Conservation (phyloP, 2,797 vertebrate species). For the Falco peregrinus region DNA sequence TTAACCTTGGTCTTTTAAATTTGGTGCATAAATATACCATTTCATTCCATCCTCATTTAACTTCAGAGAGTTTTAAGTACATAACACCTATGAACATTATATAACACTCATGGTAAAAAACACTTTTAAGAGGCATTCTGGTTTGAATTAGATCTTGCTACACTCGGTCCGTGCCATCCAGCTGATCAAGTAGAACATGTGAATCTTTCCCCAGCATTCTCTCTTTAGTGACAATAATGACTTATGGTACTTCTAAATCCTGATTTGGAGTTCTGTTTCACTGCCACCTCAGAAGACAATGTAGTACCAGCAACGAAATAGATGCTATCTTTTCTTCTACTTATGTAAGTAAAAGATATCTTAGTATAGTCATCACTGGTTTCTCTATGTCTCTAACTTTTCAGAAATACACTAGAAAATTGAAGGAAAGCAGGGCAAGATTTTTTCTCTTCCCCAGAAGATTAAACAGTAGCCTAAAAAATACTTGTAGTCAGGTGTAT, state of each 20-base stretch:
- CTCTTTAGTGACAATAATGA: neutral
- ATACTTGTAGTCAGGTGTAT: neutral
- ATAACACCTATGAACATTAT: conserved; percentile 14
- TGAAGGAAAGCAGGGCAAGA: neutral
- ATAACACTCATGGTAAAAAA: conserved; percentile 17
- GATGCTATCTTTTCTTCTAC: too few species aligned
- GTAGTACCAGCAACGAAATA: neutral
- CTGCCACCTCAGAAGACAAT: neutral
- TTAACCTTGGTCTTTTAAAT: conserved; percentile 27
- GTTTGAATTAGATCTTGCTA: neutral
- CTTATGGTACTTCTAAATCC: neutral
- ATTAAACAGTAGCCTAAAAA: neutral
- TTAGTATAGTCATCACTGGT: neutral
- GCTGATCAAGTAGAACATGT: neutral
- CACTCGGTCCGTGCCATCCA: neutral
- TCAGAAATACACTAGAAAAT: neutral
- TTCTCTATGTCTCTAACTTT: neutral
- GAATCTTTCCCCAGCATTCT: neutral
- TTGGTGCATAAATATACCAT: neutral
- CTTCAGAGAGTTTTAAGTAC: conserved; percentile 15
- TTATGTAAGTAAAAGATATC: neutral
- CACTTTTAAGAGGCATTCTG: conserved; percentile 10
- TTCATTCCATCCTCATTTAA: conserved; percentile 11
- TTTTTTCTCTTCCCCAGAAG: neutral
- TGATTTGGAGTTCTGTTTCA: neutral